Base-by-base conservation (phyloP, 2,113 vertebrate species). In the Candoia aspera region DNA sequence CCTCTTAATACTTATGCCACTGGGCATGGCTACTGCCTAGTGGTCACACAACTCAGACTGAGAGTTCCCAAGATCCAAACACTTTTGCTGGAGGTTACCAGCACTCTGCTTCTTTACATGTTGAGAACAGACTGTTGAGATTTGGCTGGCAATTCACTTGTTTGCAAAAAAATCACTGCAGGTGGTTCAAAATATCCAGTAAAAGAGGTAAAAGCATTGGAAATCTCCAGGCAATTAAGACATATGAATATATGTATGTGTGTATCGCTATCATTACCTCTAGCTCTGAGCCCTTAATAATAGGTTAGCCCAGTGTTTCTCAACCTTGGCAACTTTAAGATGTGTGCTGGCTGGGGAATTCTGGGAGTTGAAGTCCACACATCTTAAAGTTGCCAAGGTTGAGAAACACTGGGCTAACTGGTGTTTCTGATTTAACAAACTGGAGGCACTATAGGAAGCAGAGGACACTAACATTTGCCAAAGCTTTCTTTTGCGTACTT, bases 191-290 rank as follows among this genome's bases (percentile, higher is more conserved):
- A 96, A 68, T 91, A 91, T 15, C n/a, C 54, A 29, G 54, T 79
- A 62, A 88, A 95, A 55, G 55, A 95, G 95, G 93, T 64, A 91
- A 19, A 84, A 92, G 64, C 55, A 83, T 93, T 93, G 93, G 91
- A 95, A 93, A 90, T 95, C 90, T 96, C 92, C 87, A 94, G 94
- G 93, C 21, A 90, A 88, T 94, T 96, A 91, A 90, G 93, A 95
- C 89, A 90, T 94, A 95, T 96, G 95, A 94, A 95, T 88, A 94
- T 93, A 94, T 90, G 95, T 59, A 53, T 53, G 29, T 84, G 94
- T 94, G 91, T 93, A 95, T 42, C 94, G 92, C 91, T 90, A 90
- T 94, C 89, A 1, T 12, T 84, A 17, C 13, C 29, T 33, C 13
- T 79, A 79, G 15, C 17, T 42, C 8, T 79, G 42, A 23, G 24